Conservation (phyloP, 2,888 invertebrate genomes). For the Meghimatium bilineatum region DNA sequence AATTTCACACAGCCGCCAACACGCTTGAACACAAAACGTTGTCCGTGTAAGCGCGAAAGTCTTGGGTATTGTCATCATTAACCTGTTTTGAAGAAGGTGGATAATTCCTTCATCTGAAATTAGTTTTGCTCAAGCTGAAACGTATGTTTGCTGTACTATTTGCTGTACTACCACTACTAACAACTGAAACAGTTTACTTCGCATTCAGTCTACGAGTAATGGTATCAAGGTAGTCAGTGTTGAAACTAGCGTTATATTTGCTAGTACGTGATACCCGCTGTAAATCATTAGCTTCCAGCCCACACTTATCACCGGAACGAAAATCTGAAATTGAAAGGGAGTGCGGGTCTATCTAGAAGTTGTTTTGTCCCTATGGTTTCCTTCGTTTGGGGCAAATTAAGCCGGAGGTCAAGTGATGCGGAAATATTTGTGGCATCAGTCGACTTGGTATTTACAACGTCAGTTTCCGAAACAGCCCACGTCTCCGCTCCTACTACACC, state of each 20-base stretch:
- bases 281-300: neutral
- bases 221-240: neutral
- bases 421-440: slow-evolving; percentile 38
- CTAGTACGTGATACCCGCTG: neutral
- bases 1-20: slow-evolving; percentile 34
- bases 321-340: neutral
- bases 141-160: neutral
- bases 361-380: neutral
- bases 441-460: neutral
- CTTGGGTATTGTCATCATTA: neutral
- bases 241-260: neutral
- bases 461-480: too few species aligned
- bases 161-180: neutral
- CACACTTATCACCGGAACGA: neutral
- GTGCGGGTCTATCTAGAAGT: neutral
- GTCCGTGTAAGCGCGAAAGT: neutral
- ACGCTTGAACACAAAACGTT: slow-evolving; percentile 29
- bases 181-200: slow-evolving; percentile 9
- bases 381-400: neutral
- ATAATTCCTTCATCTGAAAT: neutral
- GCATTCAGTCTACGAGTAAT: neutral
- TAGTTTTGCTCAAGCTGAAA: neutral
- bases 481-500: neutral
- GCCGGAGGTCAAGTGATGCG: neutral
- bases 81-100: neutral